phyloP scores from a whole-genome alignment of 2,888 invertebrate genomes.

The Dolomedes plantarius region DNA sequence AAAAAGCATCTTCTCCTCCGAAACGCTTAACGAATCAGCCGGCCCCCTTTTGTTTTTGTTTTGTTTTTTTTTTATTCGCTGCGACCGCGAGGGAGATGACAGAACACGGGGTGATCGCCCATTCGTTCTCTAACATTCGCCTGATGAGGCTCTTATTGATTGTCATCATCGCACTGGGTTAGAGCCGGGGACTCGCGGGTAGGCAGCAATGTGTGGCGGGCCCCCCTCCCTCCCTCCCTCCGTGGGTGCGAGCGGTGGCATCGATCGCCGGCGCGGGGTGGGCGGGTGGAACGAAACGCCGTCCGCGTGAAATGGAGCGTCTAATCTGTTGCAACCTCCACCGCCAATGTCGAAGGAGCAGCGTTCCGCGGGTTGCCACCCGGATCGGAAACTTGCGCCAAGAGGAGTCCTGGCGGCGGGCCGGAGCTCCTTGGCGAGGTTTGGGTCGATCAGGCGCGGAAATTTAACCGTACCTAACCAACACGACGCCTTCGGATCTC shows the following conservation, averaged over 20 bases:
- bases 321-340: conserved; percentile 70
- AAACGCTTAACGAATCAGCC: too few relatives aligned
- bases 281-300: conserved; percentile 11
- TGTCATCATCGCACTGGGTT: background rate
- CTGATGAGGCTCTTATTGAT: background rate
- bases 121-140: too few relatives aligned
- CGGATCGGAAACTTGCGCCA: conserved; percentile 7
- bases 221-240: background rate
- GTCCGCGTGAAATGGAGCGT: conserved; percentile 66
- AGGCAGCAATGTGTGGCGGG: background rate
- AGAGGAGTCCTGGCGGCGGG: background rate
- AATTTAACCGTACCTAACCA: too few relatives aligned
- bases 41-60: too few relatives aligned
- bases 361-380: conserved; percentile 41
- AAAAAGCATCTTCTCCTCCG: too few relatives aligned
- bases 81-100: too few relatives aligned
- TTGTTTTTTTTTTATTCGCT: background rate
- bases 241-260: background rate
- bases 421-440: too few relatives aligned
- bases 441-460: background rate
- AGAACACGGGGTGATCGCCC: too few relatives aligned
- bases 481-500: too few relatives aligned
- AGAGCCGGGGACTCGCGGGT: too few relatives aligned
- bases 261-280: conserved; percentile 4
- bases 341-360: conserved; percentile 49